These are phyloP conservation scores for Abrostola triplasia DNA, from an alignment of 2,888 invertebrate species.

Conservation along the genomic window DNA sequence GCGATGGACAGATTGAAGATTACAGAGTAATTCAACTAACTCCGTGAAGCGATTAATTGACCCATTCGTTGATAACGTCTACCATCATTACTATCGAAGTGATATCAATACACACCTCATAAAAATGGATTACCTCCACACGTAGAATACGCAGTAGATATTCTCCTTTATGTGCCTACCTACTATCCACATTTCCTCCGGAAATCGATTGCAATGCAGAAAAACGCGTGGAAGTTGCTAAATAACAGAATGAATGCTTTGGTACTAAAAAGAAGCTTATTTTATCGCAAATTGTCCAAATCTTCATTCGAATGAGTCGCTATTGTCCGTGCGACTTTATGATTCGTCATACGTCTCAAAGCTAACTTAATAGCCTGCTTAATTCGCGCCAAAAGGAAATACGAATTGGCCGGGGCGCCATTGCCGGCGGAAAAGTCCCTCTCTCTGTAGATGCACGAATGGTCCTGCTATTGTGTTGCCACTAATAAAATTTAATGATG, in stretches of 20 bases:
- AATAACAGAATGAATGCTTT: constrained; percentile 47
- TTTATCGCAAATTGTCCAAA: constrained; percentile 69
- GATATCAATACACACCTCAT: constrained; percentile 17
- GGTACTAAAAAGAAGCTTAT: constrained; percentile 63
- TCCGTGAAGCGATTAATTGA: constrained; percentile 61
- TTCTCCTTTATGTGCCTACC: constrained; percentile 5
- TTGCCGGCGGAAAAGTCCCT: constrained; percentile 81
- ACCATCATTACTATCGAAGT: constrained; percentile 17
- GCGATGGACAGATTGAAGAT: constrained; percentile 69
- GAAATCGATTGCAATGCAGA: constrained; percentile 55
- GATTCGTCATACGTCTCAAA: constrained; percentile 86
- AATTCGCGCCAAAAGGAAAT: constrained; percentile 86
- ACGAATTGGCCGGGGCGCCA: constrained; percentile 79
- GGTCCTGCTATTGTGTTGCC: constrained; percentile 79
- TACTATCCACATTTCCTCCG: constrained; percentile 41
- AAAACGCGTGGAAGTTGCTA: constrained; percentile 52
- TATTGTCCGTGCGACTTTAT: constrained; percentile 77
- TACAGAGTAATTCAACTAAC: constrained; percentile 56
- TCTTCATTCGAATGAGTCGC: constrained; percentile 72
- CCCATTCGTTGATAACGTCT: constrained; percentile 38
- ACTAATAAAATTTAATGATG: constrained; percentile 88
- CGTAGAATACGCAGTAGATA: neutral
- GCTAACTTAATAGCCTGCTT: constrained; percentile 86
- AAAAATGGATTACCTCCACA: constrained; percentile 1
- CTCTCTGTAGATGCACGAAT: constrained; percentile 73